phyloP scores from a whole-genome alignment of 2,797 vertebrate species.

The Anabacerthia variegaticeps region DNA sequence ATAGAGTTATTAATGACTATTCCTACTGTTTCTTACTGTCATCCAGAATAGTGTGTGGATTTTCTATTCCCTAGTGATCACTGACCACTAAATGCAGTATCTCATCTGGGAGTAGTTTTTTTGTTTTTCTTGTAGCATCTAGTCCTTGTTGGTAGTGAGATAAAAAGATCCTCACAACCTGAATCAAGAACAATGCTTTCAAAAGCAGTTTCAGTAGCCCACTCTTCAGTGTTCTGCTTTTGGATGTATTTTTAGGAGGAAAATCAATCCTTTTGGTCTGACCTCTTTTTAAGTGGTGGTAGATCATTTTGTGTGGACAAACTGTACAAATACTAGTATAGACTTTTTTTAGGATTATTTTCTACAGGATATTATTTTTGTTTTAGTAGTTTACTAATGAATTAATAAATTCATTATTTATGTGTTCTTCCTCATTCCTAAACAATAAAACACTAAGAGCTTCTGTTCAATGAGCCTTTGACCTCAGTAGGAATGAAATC shows the following conservation, averaged over 20 bases:
- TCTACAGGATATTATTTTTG: background rate
- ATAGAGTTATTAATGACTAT: slow-evolving; percentile 29
- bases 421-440: background rate
- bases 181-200: background rate
- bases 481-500: background rate
- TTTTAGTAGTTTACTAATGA: background rate
- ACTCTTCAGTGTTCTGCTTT: background rate
- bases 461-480: background rate
- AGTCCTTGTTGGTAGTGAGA: background rate
- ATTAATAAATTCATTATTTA: background rate
- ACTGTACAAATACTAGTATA: background rate
- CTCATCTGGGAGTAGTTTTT: background rate
- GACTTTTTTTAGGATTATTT: background rate
- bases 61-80: background rate
- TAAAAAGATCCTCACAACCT: background rate
- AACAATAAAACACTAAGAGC: background rate
- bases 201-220: background rate
- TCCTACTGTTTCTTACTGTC: background rate
- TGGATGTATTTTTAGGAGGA: background rate
- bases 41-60: background rate
- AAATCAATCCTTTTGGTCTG: background rate
- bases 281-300: background rate
- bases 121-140: background rate
- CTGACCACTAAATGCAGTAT: background rate
- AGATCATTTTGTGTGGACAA: background rate